phyloP scores from a whole-genome alignment of 2,113 vertebrate genomes.

The Tachuris rubrigastra region DNA sequence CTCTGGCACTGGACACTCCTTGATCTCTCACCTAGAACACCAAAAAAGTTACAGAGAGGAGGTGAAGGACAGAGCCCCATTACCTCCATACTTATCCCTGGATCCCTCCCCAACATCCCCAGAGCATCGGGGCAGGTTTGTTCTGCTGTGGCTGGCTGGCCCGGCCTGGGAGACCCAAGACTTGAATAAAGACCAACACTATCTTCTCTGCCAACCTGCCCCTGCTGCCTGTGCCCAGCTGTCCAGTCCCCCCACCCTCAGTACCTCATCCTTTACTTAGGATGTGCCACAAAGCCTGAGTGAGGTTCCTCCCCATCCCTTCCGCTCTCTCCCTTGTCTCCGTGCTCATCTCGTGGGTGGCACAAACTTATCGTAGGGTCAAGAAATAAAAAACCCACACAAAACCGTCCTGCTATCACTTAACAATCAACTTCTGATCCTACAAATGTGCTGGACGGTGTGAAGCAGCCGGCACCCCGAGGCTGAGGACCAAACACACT shows the following conservation, averaged over 20 bases:
- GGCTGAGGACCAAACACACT: not conserved
- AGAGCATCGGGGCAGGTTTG: accelerated
- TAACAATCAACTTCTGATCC: not conserved
- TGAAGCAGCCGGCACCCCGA: accelerated
- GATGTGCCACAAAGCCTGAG: not conserved
- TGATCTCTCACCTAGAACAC: not conserved
- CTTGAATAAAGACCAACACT: not conserved
- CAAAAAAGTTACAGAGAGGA: not conserved
- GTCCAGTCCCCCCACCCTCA: not conserved
- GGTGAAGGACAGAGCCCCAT: not conserved
- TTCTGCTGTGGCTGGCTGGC: not conserved
- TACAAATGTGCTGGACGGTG: accelerated
- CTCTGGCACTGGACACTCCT: not conserved
- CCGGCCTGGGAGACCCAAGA: not conserved
- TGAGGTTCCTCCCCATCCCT: not conserved
- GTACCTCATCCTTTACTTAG: not conserved
- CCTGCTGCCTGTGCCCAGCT: not conserved
- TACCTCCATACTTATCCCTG: not conserved
- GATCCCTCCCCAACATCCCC: accelerated
- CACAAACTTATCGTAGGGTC: not conserved
- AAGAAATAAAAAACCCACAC: not conserved
- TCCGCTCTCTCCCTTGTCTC: not conserved
- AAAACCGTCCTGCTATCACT: accelerated
- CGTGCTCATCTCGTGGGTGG: accelerated
- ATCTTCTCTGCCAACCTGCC: not conserved